Evolutionary conservation across 2,888 invertebrate species (phyloP).

Genomic region (Hirudinaria manillensis): DNA sequence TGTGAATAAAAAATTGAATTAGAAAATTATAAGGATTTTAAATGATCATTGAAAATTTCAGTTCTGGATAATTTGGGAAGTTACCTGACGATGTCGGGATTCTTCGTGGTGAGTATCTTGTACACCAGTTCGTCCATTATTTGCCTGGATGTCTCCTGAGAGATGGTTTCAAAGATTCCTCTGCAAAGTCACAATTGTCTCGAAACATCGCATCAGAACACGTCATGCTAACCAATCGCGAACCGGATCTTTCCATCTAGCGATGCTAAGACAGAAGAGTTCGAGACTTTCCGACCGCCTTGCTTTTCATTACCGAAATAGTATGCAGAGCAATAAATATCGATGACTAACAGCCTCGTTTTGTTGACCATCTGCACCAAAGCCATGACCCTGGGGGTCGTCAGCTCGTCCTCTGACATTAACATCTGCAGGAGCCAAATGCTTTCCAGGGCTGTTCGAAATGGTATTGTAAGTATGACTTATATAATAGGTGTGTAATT

Average conservation of each 20-base stretch:
- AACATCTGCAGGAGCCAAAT: constrained; percentile 52
- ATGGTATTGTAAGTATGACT: background rate
- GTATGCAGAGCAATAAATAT: no score
- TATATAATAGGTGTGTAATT: background rate
- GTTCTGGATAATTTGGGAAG: no score
- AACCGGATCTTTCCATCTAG: no score
- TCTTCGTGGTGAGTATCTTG: constrained; percentile 48
- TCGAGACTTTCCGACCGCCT: no score
- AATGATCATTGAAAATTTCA: no score
- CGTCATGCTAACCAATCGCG: no score
- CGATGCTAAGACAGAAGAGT: no score
- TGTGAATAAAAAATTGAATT: no score
- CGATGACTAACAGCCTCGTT: constrained; percentile 34
- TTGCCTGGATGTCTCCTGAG: constrained; percentile 43
- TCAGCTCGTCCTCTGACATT: constrained; percentile 49
- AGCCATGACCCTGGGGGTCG: constrained; percentile 41
- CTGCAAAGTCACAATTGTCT: constrained; percentile 40
- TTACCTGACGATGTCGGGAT: constrained; percentile 47
- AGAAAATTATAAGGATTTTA: no score
- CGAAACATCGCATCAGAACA: no score
- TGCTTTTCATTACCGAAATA: no score
- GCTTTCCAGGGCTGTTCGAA: constrained; percentile 46
- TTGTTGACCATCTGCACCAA: constrained; percentile 38
- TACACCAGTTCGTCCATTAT: constrained; percentile 52
- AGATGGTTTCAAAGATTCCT: constrained; percentile 44